Evolutionary conservation across 1,140 invertebrate genomes (phyloP), one percentile per base, ranked within the genome.

Genomic region (Mactra quadrangularis): DNA sequence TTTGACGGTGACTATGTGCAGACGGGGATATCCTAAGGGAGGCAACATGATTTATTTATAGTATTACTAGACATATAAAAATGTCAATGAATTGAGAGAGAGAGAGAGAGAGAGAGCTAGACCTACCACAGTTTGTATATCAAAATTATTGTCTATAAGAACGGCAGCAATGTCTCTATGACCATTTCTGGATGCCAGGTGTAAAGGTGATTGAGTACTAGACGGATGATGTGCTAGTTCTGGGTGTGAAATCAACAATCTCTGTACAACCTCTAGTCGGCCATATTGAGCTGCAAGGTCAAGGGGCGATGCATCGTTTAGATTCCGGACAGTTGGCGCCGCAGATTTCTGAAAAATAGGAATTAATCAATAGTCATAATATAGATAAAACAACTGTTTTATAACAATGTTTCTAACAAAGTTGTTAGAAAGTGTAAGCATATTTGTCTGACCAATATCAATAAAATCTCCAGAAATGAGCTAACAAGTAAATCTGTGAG

Each of bases 131-230:
- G 91, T 92, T 92, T 99, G 98, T 0, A 98, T 96, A 90, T 97
- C 96, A 86, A 98, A 96, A 0, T 97, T 98, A 47, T 97, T 96
- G 25, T 95, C 94, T 53, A 98, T 93, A 6, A 99, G 94, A 0
- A 96, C 94, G 85, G 96, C 95, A 38, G 99, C 97, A 19, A 98
- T 97, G 47, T 95, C 93, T 95, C 95, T 96, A 93, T 98, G 97
- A 1, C 98, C 98, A 94, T 98, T 98, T 84, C 97, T 95, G 87
- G 97, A 97, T 72, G 98, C 98, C 84, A 98, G 94, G 93, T 99
- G 98, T 6, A 99, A 94, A 25, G 98, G 98, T 0, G 98, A 98
- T 87, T 98, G 96, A 17, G 95, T 95, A 89, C 83, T 96, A 96
- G 76, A 96, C 94, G 81, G 88, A 81, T 83, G 85, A 0, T 87